A percentile compares a stretch with the other conserved stretches of the same genome.
Evolutionary conservation across 2,797 vertebrate genomes (phyloP).

Genomic region (Parotocinclus haroldoi): DNA sequence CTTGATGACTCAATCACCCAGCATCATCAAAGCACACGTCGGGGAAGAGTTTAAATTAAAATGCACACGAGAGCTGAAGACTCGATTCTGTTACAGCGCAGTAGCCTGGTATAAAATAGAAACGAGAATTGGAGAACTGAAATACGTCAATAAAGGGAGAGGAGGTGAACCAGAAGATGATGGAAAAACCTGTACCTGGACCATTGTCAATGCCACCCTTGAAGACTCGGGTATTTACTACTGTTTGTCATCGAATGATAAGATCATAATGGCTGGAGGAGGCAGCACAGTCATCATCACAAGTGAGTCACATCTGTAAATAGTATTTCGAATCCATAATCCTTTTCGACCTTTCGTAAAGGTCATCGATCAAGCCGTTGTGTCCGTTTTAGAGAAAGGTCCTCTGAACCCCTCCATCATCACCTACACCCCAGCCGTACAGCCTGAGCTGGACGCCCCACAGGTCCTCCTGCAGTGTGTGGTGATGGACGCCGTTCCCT

Average conservation of each 20-base stretch:
- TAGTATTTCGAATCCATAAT: neutral
- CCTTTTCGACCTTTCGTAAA: too few species aligned
- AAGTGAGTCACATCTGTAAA: slow-evolving; percentile 27
- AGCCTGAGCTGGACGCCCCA: neutral
- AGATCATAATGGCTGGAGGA: neutral
- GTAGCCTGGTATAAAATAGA: slow-evolving; percentile 33
- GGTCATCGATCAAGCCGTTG: too few species aligned
- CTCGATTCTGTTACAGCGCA: neutral
- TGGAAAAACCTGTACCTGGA: slow-evolving; percentile 10
- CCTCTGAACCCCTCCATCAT: neutral
- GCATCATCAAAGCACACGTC: neutral
- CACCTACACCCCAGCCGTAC: neutral
- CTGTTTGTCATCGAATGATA: neutral
- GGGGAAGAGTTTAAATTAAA: slow-evolving; percentile 6
- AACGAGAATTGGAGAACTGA: slow-evolving; percentile 15
- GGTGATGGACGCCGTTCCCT: slow-evolving; percentile 8
- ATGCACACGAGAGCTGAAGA: neutral
- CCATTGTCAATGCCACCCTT: neutral
- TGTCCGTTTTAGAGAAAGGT: neutral
- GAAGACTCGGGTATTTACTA: slow-evolving; percentile 42
- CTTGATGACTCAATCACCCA: slow-evolving; percentile 5
- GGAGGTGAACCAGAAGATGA: accelerated
- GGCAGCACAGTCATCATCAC: slow-evolving; percentile 40
- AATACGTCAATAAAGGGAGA: accelerated
- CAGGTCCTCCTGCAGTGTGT: slow-evolving; percentile 13